Conservation (phyloP, 2,113 vertebrate genomes). For the Prolemur simus region DNA sequence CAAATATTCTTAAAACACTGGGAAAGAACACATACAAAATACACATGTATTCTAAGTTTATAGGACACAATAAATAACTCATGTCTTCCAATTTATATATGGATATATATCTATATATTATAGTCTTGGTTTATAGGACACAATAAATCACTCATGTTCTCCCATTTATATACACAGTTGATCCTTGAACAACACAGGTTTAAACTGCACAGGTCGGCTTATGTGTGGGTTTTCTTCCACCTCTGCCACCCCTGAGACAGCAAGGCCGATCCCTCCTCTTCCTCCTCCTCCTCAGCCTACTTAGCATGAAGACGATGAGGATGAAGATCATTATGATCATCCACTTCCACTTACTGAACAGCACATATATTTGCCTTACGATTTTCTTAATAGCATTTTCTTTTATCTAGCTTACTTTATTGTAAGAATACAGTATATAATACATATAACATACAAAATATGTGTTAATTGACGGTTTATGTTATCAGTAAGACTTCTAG, state of each 20-base stretch:
- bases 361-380: not conserved
- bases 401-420: not conserved
- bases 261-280: not conserved
- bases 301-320: not conserved
- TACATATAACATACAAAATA: not conserved
- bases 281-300: not conserved
- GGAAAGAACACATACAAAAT: not conserved
- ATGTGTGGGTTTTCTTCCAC: not conserved
- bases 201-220: not conserved
- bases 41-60: not conserved
- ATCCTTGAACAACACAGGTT: not conserved
- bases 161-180: not conserved
- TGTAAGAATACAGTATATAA: not conserved
- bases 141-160: not conserved
- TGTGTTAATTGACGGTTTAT: not conserved
- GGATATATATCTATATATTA: not conserved
- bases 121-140: not conserved
- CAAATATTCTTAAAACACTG: constrained; percentile 24
- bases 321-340: not conserved
- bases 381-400: not conserved
- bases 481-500: not conserved
- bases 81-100: not conserved
- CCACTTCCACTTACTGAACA: not conserved
- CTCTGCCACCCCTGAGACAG: not conserved
- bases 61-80: not conserved